A percentile compares a stretch with the other conserved stretches of the same genome.
Conservation (phyloP, 2,113 vertebrate species). For the Bubo bubo region DNA sequence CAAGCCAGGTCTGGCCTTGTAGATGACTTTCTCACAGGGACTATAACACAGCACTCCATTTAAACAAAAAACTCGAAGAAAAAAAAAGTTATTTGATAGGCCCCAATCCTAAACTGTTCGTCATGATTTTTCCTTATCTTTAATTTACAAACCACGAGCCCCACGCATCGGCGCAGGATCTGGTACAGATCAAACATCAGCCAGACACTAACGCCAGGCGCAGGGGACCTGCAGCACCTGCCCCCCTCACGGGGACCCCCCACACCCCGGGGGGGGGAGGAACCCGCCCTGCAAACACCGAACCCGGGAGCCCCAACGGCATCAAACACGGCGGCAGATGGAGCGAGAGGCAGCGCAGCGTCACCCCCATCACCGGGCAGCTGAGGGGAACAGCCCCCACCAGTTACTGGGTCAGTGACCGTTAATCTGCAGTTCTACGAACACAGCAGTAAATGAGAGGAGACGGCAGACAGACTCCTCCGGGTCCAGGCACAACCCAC, state of each 20-base stretch:
- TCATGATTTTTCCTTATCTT: neutral
- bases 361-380: neutral
- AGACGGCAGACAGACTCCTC: neutral
- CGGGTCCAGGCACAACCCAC: neutral
- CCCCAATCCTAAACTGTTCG: neutral
- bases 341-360: neutral
- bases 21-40: neutral
- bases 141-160: neutral
- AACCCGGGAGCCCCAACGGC: too few species aligned
- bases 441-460: neutral
- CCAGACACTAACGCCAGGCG: accelerated
- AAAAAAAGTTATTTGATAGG: neutral
- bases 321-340: accelerated
- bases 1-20: neutral
- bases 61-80: neutral
- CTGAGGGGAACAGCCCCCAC: neutral
- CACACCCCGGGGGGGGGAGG: neutral
- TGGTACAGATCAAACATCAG: accelerated
- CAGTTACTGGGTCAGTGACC: neutral
- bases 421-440: neutral
- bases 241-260: neutral
- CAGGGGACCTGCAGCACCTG: neutral
- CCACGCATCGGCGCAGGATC: accelerated
- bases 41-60: neutral
- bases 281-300: accelerated